Evolutionary conservation across 2,797 vertebrate species (phyloP), one percentile per base, ranked within the genome.

Genomic region (Esox lucius): DNA sequence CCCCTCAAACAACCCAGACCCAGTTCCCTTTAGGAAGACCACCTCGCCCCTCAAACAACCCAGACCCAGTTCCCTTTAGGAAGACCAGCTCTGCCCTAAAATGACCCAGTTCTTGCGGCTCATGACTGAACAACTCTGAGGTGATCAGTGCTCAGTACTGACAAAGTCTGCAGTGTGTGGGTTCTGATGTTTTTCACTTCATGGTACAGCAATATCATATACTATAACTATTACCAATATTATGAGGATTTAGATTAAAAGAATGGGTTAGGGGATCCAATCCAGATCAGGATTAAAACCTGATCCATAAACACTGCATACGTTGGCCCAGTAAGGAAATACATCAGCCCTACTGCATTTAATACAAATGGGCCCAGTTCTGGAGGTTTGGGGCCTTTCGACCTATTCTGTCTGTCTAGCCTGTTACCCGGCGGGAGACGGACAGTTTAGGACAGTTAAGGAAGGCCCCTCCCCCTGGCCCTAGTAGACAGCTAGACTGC

Each of bases 401-500:
- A 91, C 90, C 83, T 80, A 93, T 83, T 86, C 35, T 2, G 82
- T 76, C 93, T 88, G 87, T 86, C 92, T 89, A 84, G 81, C 85
- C 85, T 56, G n/a, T 22, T n/a, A 56, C 51, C 51, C n/a, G 19
- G 51, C 8, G 75, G 89, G 89, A 91, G 92, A 93, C 91, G 87
- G 79, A 74, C 84, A 84, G 80, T 68, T 78, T 74, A 64, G 81
- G 84, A 86, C 79, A 82, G 28, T 31, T 1, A 31, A 31, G 28
- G 28, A 79, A 81, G 87, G 86, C 81, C 85, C 72, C 74, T 82
- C 83, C 51, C 51, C 2, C 19, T n/a, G 1, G n/a, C 19, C 19
- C 51, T 56, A 13, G 83, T 70, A 93, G 91, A 89, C 93, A 87
- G 87, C 80, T 88, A 91, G 93, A 85, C 91, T 92, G 84, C 83